phyloP scores from a whole-genome alignment of 1,140 invertebrate genomes.

The Elymnias hypermnestra region DNA sequence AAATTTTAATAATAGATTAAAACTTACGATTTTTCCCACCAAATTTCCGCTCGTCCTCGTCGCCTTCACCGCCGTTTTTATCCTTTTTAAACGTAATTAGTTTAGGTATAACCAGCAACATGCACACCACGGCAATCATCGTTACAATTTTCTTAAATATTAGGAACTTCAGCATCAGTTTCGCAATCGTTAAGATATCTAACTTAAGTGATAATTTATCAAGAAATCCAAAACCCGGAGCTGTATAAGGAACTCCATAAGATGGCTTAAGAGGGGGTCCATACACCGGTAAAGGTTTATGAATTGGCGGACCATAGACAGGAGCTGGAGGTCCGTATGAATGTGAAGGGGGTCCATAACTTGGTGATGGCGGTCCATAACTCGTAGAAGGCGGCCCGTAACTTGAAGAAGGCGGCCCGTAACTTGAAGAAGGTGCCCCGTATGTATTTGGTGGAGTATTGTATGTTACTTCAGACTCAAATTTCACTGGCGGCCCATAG shows the following conservation, averaged over 20 bases:
- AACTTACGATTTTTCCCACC: slow-evolving; percentile 43
- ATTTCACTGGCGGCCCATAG: slow-evolving; percentile 52
- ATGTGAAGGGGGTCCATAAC: slow-evolving; percentile 56
- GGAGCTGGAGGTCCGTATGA: slow-evolving; percentile 41
- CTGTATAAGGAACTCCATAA: slow-evolving; percentile 73
- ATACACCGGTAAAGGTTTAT: slow-evolving; percentile 60
- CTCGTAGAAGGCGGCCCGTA: slow-evolving; percentile 65
- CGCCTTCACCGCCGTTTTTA: slow-evolving; percentile 24
- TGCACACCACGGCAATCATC: slow-evolving; percentile 83
- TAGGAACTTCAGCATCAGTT: slow-evolving; percentile 82
- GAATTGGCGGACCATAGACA: slow-evolving; percentile 55
- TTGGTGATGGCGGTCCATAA: slow-evolving; percentile 65
- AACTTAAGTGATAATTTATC: slow-evolving; percentile 81
- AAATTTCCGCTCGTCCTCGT: slow-evolving; percentile 58
- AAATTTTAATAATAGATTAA: background rate
- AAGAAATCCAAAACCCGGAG: slow-evolving; percentile 71
- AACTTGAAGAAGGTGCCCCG: slow-evolving; percentile 45
- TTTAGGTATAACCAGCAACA: slow-evolving; percentile 85
- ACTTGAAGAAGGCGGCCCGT: slow-evolving; percentile 54
- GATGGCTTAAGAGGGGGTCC: slow-evolving; percentile 67
- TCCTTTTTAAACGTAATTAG: slow-evolving; percentile 75
- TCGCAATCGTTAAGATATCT: slow-evolving; percentile 83
- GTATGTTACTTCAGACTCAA: slow-evolving; percentile 56
- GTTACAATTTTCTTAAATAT: slow-evolving; percentile 88
- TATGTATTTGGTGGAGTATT: slow-evolving; percentile 53